Evolutionary conservation across 2,888 invertebrate species (phyloP), one percentile per base, ranked within the genome.

Genomic region (Xanthia icteritia): DNA sequence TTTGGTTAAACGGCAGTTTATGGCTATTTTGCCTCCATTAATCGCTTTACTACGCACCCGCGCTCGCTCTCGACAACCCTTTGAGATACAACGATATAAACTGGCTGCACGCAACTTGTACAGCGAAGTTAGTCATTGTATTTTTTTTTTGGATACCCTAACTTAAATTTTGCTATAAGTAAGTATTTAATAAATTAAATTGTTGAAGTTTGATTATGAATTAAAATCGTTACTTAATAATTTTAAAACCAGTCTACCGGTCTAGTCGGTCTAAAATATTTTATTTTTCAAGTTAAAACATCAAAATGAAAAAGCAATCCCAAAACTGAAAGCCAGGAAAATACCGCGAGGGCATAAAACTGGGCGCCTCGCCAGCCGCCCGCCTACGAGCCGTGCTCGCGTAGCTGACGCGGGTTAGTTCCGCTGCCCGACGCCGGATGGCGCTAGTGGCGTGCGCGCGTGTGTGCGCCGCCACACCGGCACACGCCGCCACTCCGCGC

Each of bases 1-100:
- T 96, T 96, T 95, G 96, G 96, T 96, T 96, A 96, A 96, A 96
- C 96, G 96, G 94, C 95, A 94, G 95, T 96, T 96, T 96, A 96
- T 96, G 93, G 95, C 95, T 96, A 96, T 96, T 96, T 96, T 94
- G 95, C 95, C 95, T 95, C 96, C 95, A 95, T 96, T 96, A 96
- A 96, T 96, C 96, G 95, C 93, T 96, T 96, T 96, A 96, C 94
- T 96, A 96, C 96, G 95, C 94, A 95, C 95, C 95, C 95, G 94
- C 93, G 94, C 93, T 92, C 93, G 90, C 87, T 91, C 91, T 92
- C 91, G 88, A 88, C 93, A 95, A 95, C 95, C 95, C 94, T 95
- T 94, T 92, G 85, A 90, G 82, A 84, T 83, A 74, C 86, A 67
- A 71, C 79, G 75, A 67, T 64, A 84, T 70, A 39, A 58, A 86